Base-by-base conservation (phyloP, 2,797 vertebrate species). In the Brachymystax lenok region DNA sequence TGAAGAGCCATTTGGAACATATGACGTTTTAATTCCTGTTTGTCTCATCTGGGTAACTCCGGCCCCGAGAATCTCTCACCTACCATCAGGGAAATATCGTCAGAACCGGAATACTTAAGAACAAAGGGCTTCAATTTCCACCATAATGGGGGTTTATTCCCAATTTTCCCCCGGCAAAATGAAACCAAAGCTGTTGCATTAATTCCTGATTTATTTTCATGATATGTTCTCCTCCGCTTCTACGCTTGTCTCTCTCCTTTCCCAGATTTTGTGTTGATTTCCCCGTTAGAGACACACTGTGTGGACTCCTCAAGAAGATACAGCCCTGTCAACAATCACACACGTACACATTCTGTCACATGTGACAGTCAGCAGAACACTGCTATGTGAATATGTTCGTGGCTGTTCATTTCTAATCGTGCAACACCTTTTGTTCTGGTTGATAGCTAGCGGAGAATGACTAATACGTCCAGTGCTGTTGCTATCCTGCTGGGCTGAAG, bases 1-100 rank as follows among this genome's bases (percentile, higher is more conserved):
- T 77, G 85, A 91, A 91, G 92, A 90, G 90, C 86, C 87, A 84
- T 92, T 90, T 91, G 85, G 88, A 95, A 92, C 94, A 95, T 95
- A 95, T 94, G 94, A 94, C 80, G 83, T 93, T 94, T 94, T 95
- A 94, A 95, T 95, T 95, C 91, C 90, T 91, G 89, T 90, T 88
- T 89, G 94, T 95, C 94, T 95, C 94, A 93, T 94, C 93, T 94
- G 93, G 92, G 89, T 94, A 93, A 91, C 91, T 93, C 91, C 73
- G 86, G 90, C 91, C 89, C 80, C 59, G 84, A 79, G 80, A 91
- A 92, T 93, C 90, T 89, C 84, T 52, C 85, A 51, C 84, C 40
- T 85, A 92, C 89, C 93, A 94, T 93, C 92, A 90, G 94, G 92
- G 93, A 94, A 94, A 94, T 94, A 92, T 92, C 90, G 83, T 90